Base-by-base conservation (phyloP, 2,797 vertebrate species). In the Bradypodion pumilum region DNA sequence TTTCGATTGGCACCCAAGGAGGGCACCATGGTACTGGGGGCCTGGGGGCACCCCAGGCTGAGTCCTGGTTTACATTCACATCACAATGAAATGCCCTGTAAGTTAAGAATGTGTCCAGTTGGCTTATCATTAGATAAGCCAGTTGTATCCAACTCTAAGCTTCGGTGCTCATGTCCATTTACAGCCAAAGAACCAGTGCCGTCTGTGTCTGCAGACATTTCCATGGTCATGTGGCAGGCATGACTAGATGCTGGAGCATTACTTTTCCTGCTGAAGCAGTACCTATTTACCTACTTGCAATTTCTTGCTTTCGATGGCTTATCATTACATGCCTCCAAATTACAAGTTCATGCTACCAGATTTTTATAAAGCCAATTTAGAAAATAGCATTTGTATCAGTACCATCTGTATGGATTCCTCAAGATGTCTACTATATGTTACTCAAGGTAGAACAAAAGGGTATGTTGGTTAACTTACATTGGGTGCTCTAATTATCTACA, bases 401-500 rank as follows among this genome's bases (percentile, higher is more conserved):
- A 19, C 16, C 52, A 56, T 12, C 6, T 52, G 7, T 9, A 23
- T 65, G 42, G 29, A 46, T 66, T 19, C 23, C 44, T 49, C 13
- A n/a, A 46, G 10, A 52, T 37, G 44, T 29, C 21, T 49, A 10
- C 10, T 68, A 29, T 27, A 35, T 27, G 2, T 80, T 46, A 56
- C 13, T 40, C 59, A 44, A 15, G 13, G 1, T 37, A 23, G n/a
- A 35, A 68, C 63, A 79, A 77, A 23, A 16, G 25, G 7, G 1
- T 63, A 29, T 62, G 63, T 32, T 27, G 40, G 60, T 73, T 37
- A 37, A 66, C 29, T 66, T 65, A 91, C 90, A 88, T 86, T 73
- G 25, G 86, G 62, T 73, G 85, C 88, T 92, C 80, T 80, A 77
- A 60, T 12, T n/a, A 65, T 25, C 27, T 7, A 12, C 29, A 25